A percentile compares a stretch with the other conserved stretches of the same genome.
Evolutionary conservation across 2,113 vertebrate species (phyloP).

Genomic region (Zapornia atra): DNA sequence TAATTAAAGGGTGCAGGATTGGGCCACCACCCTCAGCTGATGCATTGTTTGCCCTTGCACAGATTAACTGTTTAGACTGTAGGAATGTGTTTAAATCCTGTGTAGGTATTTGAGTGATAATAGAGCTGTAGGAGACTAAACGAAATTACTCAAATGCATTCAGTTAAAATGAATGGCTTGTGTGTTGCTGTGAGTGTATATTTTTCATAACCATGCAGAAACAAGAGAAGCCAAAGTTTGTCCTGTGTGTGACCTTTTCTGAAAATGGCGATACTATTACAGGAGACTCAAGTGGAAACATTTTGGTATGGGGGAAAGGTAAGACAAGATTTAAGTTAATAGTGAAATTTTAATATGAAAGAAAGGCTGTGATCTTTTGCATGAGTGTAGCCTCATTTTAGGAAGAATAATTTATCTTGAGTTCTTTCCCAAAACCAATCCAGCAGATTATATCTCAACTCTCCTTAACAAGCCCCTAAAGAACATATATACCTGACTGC

Average conservation of each 20-base stretch:
- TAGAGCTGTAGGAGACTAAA: neutral
- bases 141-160: neutral
- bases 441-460: neutral
- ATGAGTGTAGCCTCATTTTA: neutral
- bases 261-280: conserved; percentile 97
- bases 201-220: conserved; percentile 82
- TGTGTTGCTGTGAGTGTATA: conserved; percentile 23
- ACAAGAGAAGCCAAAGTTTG: conserved; percentile 99
- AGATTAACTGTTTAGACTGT: neutral
- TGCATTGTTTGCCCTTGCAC: neutral
- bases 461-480: neutral
- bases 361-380: neutral
- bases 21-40: neutral
- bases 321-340: conserved; percentile 23
- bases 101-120: neutral
- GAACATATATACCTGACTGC: neutral
- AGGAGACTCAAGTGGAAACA: conserved; percentile 97
- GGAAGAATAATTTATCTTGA: neutral
- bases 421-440: neutral
- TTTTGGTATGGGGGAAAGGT: conserved; percentile 99
- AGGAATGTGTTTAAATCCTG: neutral
- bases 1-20: neutral
- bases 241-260: conserved; percentile 96
- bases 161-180: neutral
- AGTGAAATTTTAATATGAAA: neutral